Evolutionary conservation across 2,888 invertebrate species (phyloP), one percentile per base, ranked within the genome.

Genomic region (Salticus scenicus): DNA sequence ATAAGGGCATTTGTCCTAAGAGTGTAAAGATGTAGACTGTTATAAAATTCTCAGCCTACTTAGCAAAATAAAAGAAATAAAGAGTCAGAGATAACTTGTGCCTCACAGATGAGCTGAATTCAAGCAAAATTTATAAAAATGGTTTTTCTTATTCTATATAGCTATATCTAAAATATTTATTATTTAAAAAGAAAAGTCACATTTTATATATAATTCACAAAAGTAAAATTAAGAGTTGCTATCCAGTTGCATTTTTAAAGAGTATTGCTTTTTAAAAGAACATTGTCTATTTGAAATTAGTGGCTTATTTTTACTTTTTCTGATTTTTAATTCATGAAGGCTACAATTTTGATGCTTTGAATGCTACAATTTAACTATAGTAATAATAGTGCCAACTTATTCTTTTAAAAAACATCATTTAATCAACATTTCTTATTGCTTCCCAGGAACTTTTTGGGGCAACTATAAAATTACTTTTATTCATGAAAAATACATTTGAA

Each of bases 1-100:
- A 82, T 82, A 82, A 74, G 74, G 71, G 69, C 74, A 69, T 73
- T 73, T 67, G 70, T 79, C 70, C 66, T 71, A 71, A 69, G 79
- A 79, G 47, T 64, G 79, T 79, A 31, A 66, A 31, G 79, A 41
- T 64, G 63, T 72, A 64, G 72, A 64, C 72, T 72, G 69, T 33
- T 47, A 30, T 63, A n/a, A 47, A 51, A 41, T 64, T 64, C 72
- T 64, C 79, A 57, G 64, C 41, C 33, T 72, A 79, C 64, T 64
- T 72, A 79, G 79, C 72, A 79, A 71, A 47, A 71, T 66, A n/a
- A n/a, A n/a, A n/a, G n/a, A n/a, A n/a, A n/a, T n/a, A n/a, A n/a
- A n/a, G 70, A 78, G 66, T 75, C 63, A 66, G 41, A 74, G 57
- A 41, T 57, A 33, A 64, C 41, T 41, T 57, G 75, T 82, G 74